phyloP scores from a whole-genome alignment of 37 sponge, comb jelly and placozoan species.

The Spongia lamella region DNA sequence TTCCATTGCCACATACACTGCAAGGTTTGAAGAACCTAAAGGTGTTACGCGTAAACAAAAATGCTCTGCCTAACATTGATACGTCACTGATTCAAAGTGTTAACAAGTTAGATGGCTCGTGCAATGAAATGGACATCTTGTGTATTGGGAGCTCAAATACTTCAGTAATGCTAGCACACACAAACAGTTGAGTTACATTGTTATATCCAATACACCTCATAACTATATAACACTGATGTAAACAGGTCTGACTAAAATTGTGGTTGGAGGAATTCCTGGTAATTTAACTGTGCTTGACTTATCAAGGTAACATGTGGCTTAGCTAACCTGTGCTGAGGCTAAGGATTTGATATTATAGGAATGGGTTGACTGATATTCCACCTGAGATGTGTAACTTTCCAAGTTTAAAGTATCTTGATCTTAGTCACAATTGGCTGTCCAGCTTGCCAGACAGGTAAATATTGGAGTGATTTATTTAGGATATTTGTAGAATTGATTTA shows the following conservation, averaged over 20 bases:
- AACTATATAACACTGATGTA: not conserved
- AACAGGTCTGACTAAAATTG: not conserved
- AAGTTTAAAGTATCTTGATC: slow-evolving; percentile 47
- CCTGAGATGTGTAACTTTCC: slow-evolving; percentile 46
- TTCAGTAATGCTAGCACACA: slow-evolving; percentile 40
- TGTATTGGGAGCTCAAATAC: too few relatives aligned
- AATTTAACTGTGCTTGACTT: slow-evolving; percentile 49
- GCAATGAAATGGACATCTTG: slow-evolving; percentile 21
- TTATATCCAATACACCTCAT: not conserved
- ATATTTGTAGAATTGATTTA: not conserved
- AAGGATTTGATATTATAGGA: slow-evolving; percentile 16
- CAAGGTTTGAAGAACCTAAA: slow-evolving; percentile 34
- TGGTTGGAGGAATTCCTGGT: not conserved
- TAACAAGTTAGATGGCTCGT: slow-evolving; percentile 40
- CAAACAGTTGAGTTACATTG: slow-evolving; percentile 58
- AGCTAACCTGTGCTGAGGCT: not conserved
- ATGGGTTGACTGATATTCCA: slow-evolving; percentile 61
- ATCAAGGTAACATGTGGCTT: slow-evolving; percentile 29
- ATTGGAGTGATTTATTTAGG: not conserved
- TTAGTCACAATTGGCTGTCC: slow-evolving; percentile 66
- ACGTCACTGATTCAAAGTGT: slow-evolving; percentile 19
- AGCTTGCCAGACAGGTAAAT: slow-evolving; percentile 60
- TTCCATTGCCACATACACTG: slow-evolving; percentile 20
- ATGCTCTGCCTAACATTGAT: slow-evolving; percentile 32
- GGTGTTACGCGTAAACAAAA: slow-evolving; percentile 56